Percentiles rank a stretch among this genome's conserved stretches.
These are phyloP conservation scores for Microplitis manilae DNA, from an alignment of 2,888 invertebrate genomes.

Conservation along the genomic window DNA sequence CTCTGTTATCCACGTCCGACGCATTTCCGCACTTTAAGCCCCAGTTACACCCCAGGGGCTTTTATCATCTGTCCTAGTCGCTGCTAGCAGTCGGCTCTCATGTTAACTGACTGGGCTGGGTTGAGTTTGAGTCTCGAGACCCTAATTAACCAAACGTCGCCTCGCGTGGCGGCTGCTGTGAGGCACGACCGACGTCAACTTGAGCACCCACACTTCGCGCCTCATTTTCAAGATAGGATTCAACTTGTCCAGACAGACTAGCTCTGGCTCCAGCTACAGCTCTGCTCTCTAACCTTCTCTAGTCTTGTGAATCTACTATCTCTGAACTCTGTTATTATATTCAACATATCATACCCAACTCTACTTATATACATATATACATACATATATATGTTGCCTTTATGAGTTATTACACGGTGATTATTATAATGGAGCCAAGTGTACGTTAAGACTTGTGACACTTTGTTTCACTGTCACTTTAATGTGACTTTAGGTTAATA, in stretches of 20 bases:
- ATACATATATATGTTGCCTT: not conserved
- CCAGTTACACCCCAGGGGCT: constrained; percentile 25
- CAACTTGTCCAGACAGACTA: constrained; percentile 37
- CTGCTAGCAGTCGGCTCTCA: constrained; percentile 3
- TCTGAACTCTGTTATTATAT: not conserved
- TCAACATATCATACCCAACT: not conserved
- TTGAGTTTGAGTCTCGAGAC: constrained; percentile 46
- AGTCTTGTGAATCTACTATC: not conserved
- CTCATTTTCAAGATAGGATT: constrained; percentile 30
- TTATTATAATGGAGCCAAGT: constrained; percentile 19
- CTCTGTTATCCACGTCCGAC: constrained; percentile 32
- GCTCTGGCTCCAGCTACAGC: not conserved
- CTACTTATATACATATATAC: not conserved
- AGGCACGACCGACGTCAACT: constrained; percentile 37
- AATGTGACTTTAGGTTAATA: not conserved
- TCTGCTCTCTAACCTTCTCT: not conserved
- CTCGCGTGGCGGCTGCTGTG: constrained; percentile 39
- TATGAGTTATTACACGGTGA: constrained; percentile 21
- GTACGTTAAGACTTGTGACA: not conserved
- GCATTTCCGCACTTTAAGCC: constrained; percentile 36
- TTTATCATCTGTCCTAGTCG: constrained; percentile 5
- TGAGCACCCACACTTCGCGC: constrained; percentile 12
- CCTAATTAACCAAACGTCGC: constrained; percentile 61
- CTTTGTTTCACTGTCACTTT: constrained; percentile 2
- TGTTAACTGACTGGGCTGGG: constrained; percentile 9